Conservation (phyloP, 2,113 vertebrate species). For the Chitala chitala region DNA sequence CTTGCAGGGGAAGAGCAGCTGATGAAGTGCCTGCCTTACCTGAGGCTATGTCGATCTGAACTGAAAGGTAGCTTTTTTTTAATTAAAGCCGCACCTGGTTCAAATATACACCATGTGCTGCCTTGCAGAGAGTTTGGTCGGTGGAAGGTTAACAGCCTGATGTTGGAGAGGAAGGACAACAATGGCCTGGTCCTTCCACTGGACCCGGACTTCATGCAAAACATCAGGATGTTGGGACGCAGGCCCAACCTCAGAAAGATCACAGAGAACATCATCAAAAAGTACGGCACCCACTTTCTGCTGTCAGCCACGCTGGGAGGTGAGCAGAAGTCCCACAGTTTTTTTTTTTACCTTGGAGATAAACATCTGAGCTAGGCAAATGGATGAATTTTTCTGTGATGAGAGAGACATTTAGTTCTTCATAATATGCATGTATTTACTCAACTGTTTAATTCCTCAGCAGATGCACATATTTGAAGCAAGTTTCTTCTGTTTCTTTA, state of each 20-base stretch:
- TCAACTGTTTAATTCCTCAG: no score
- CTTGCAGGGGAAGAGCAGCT: background rate
- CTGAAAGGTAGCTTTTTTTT: background rate
- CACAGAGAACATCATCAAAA: constrained; percentile 70
- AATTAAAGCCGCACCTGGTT: background rate
- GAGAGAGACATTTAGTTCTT: background rate
- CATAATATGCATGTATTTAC: no score
- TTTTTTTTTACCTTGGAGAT: background rate
- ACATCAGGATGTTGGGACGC: constrained; percentile 65
- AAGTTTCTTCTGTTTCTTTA: no score
- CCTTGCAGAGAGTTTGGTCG: constrained; percentile 68
- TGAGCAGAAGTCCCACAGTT: constrained; percentile 28
- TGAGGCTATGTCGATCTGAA: background rate
- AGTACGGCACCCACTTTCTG: constrained; percentile 71
- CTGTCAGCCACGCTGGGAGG: constrained; percentile 70
- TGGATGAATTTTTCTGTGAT: background rate
- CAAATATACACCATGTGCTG: constrained; percentile 10
- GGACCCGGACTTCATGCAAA: constrained; percentile 67
- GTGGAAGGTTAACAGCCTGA: constrained; percentile 76
- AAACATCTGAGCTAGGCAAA: background rate
- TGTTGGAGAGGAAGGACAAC: constrained; percentile 60
- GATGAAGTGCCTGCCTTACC: background rate
- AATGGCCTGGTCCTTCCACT: constrained; percentile 57
- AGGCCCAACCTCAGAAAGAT: constrained; percentile 64
- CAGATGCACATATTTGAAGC: no score